A percentile compares a stretch with the other conserved stretches of the same genome.
Conservation (phyloP, 2,888 invertebrate species). For the Coronaproctus castanopsis region DNA sequence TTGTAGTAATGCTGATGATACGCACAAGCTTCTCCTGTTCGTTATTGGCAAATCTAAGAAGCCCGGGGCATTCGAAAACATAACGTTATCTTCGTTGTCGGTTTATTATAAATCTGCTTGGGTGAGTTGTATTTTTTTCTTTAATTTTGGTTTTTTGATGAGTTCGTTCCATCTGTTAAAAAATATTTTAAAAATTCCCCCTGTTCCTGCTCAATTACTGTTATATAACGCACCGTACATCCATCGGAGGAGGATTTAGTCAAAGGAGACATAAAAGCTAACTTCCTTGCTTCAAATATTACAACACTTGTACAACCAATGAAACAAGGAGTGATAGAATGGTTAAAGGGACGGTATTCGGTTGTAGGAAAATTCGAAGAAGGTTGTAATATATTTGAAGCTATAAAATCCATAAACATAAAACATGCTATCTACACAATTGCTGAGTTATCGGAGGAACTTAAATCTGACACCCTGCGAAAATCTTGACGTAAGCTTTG, state of each 20-base stretch:
- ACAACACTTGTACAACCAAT: conserved; percentile 12
- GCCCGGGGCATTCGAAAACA: no score
- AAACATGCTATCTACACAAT: neutral
- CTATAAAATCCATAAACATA: neutral
- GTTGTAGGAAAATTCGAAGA: neutral
- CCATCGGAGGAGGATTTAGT: conserved; percentile 16
- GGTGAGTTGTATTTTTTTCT: conserved; percentile 7
- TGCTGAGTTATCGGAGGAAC: neutral
- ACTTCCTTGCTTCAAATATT: conserved; percentile 19
- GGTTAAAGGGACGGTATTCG: conserved; percentile 1
- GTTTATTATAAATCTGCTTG: no score
- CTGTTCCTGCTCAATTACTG: conserved; percentile 15
- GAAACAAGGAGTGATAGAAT: conserved; percentile 2
- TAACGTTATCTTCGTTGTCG: no score
- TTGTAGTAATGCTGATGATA: no score
- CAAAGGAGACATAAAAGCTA: conserved; percentile 16
- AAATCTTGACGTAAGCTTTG: conserved; percentile 9
- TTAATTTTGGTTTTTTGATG: conserved; percentile 4
- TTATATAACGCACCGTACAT: conserved; percentile 16
- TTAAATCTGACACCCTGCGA: neutral
- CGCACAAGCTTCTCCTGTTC: no score
- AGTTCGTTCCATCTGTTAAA: conserved; percentile 24
- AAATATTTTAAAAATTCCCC: neutral
- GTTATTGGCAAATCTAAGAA: no score
- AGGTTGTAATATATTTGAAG: conserved; percentile 1